Evolutionary conservation across 2,797 vertebrate species (phyloP), one percentile per base, ranked within the genome.

Genomic region (Benthosema pterotum): DNA sequence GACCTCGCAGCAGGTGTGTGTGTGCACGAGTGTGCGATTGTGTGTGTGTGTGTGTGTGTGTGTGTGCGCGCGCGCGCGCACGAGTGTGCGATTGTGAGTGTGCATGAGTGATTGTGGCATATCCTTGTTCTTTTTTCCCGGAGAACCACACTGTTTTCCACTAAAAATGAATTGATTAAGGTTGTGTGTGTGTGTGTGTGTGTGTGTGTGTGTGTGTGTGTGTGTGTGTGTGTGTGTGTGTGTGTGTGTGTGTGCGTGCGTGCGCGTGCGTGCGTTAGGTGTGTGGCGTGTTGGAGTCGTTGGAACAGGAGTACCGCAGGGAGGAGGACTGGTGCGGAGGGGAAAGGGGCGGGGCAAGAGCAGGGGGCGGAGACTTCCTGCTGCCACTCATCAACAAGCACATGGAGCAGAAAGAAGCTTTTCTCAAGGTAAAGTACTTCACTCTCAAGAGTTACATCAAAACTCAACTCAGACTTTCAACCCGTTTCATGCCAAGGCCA

Each of bases 261-360:
- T 61, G 19, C 46, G 18, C 11, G 42, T 7, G 49, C 52, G 11
- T 22, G 15, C 3, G 14, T 13, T 80, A 99, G 97, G 97, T 99
- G 66, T 99, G 97, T 79, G 97, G 97, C 0, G 97, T 90, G 5
- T 63, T 90, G 67, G 87, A 88, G 73, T 87, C 80, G 50, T 77
- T 89, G 58, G 87, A 86, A 69, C 97, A 98, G 86, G 97, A 99
- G 75, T 99, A 99, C 86, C 90, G 97, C 46, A 84, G 97, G 74
- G 97, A 99, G 60, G 97, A 99, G 83, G 97, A 98, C 88, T 98
- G 97, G 97, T 99, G 97, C 50, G 95, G 94, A 14, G 96, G 94
- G 57, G 89, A 94, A 63, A 77, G 95, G 95, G 45, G 92, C 1
- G 87, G 85, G 11, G 88, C 87, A 0, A 5, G 95, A 0, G 91